Percentiles rank a stretch among this genome's conserved stretches.
These are phyloP conservation scores for Cheilosia impressa DNA, from an alignment of 2,888 invertebrate genomes.

Conservation along the genomic window DNA sequence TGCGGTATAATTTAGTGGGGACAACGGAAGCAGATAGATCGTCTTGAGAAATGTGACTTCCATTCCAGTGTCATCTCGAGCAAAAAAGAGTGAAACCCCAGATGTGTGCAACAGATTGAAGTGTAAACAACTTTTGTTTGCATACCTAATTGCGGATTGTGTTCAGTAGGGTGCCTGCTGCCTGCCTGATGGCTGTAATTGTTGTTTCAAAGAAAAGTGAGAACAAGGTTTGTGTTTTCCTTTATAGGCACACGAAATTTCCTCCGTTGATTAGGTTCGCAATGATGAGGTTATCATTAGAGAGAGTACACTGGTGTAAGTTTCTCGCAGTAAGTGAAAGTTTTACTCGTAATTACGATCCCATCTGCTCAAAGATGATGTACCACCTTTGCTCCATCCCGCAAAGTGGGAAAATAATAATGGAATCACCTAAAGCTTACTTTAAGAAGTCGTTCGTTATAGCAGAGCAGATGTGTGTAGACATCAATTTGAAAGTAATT, in stretches of 20 bases:
- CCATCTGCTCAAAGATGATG: background rate
- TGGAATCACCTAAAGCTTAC: background rate
- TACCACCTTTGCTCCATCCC: background rate
- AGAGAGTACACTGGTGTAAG: slow-evolving; percentile 29
- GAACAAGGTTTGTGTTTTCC: slow-evolving; percentile 34
- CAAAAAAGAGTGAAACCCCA: slow-evolving; percentile 41
- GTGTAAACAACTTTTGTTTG: slow-evolving; percentile 60
- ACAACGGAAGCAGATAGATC: slow-evolving; percentile 33
- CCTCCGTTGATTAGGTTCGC: slow-evolving; percentile 27
- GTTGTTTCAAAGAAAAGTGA: slow-evolving; percentile 19
- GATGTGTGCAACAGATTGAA: slow-evolving; percentile 31
- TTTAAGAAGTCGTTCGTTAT: too few species aligned
- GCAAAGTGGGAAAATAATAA: background rate
- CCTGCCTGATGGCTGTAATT: background rate
- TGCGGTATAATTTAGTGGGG: background rate
- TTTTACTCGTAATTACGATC: slow-evolving; percentile 34
- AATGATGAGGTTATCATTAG: slow-evolving; percentile 40
- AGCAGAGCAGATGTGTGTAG: too few species aligned
- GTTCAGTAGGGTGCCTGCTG: slow-evolving; percentile 16
- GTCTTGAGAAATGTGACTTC: background rate
- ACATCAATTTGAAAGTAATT: too few species aligned
- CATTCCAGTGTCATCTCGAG: slow-evolving; percentile 1
- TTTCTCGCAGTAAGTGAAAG: slow-evolving; percentile 48
- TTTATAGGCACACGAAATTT: background rate
- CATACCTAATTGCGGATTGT: slow-evolving; percentile 45